Percentiles rank a stretch among this genome's conserved stretches.
Evolutionary conservation across 2,888 invertebrate genomes (phyloP).

Genomic region (Cryptocheilus praepositus): DNA sequence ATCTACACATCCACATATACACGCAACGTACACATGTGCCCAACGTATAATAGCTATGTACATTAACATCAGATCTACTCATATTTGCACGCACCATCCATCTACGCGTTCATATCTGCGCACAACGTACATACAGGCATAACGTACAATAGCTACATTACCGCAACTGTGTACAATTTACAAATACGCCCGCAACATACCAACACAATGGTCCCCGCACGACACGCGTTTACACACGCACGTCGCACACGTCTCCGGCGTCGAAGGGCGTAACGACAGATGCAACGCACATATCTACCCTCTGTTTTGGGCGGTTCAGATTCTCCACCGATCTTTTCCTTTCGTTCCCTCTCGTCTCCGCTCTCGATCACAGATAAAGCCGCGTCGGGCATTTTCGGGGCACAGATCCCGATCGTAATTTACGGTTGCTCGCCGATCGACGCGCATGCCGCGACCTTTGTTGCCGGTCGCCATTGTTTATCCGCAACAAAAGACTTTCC

Average conservation of each 20-base stretch:
- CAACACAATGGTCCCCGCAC: constrained; percentile 39
- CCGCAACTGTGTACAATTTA: no score
- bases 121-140: no score
- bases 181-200: neutral
- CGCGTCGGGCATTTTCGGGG: constrained; percentile 27
- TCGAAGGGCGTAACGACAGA: constrained; percentile 73
- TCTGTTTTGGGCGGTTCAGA: constrained; percentile 63
- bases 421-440: constrained; percentile 44
- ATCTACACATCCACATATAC: no score
- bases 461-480: constrained; percentile 44
- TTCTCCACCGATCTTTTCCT: constrained; percentile 64
- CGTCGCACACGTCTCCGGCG: constrained; percentile 27
- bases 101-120: no score
- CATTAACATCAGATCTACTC: no score
- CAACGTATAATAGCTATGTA: no score
- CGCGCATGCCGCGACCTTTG: constrained; percentile 37
- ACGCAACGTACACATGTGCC: no score
- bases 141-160: no score
- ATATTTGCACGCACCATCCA: no score
- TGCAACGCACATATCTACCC: constrained; percentile 72
- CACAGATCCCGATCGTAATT: constrained; percentile 53
- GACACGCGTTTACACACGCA: constrained; percentile 11
- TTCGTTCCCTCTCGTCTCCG: constrained; percentile 26
- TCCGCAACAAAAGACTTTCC: constrained; percentile 36
- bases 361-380: constrained; percentile 48